Base-by-base conservation (phyloP, 1,140 invertebrate species). In the Anagrus nilaparvatae region DNA sequence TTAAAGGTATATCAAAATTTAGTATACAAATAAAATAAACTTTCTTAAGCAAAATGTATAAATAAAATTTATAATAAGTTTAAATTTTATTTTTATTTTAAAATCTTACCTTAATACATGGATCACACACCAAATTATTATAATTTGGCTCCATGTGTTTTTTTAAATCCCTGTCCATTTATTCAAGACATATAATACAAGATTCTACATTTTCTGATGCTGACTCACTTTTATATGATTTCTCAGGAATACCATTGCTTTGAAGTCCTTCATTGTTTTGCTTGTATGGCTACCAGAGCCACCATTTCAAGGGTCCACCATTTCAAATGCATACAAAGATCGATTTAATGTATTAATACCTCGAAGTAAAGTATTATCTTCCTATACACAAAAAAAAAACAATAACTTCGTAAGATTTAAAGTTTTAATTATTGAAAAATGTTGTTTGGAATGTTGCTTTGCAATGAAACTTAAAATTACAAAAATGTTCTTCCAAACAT, bases 111-210 rank as follows among this genome's bases (percentile, higher is more conserved):
- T 75, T 68, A 19, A 80, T 67, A 55, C 79, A 81, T 20, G 53
- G 55, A 39, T 74, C 66, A 55, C 79, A 81, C 29, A 81, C 67
- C 0, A 74, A 61, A 43, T 77, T 74, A 29, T 64, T 64, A 55
- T 78, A 81, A 19, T 38, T 54, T n/a, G 56, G 59, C 20, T 60
- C 64, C 5, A 55, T 58, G 46, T 81, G 78, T 17, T 68, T 68
- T 44, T 72, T 70, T 21, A 81, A 56, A 45, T 75, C 70, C 13
- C 57, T 63, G 16, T 77, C 72, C 31, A 70, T 60, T 32, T 81
- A 78, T 40, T 81, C 78, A 13, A 81, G 58, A 49, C 79, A 82
- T 43, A 82, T 81, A 20, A 66, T 72, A 60, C 79, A 81, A 4
- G 47, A 45, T 5, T 54, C 56, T n/a, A n/a, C n/a, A n/a, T n/a